Evolutionary conservation across 1,140 invertebrate species (phyloP).

Genomic region (Harlomillsia oculata): DNA sequence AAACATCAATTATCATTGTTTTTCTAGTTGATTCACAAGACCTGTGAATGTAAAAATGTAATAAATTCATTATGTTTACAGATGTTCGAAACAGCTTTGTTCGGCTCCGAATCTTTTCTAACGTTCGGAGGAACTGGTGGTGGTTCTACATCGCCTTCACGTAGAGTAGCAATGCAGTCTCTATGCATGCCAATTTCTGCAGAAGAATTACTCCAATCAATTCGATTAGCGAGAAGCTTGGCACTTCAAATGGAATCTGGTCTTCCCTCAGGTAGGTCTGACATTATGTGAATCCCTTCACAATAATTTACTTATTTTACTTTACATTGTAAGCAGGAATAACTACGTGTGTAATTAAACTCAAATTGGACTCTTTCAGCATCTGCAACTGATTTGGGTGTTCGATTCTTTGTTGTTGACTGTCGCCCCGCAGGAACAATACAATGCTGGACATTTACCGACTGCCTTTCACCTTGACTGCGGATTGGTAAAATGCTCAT

Average conservation of each 20-base stretch:
- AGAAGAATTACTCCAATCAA: slow-evolving; percentile 57
- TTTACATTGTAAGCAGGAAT: neutral
- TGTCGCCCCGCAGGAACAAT: slow-evolving; percentile 92
- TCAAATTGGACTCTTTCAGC: neutral
- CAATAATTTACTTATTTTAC: neutral
- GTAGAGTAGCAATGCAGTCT: slow-evolving; percentile 51
- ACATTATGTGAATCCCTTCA: neutral
- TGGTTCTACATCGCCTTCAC: slow-evolving; percentile 39
- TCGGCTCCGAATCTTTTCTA: slow-evolving; percentile 45
- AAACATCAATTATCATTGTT: too few species aligned
- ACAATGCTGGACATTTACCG: slow-evolving; percentile 89
- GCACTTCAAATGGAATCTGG: slow-evolving; percentile 26
- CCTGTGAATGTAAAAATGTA: too few species aligned
- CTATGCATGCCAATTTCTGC: slow-evolving; percentile 89
- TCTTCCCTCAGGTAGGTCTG: slow-evolving; percentile 14
- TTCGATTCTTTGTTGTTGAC: slow-evolving; percentile 93
- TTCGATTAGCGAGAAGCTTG: slow-evolving; percentile 27
- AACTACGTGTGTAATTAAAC: neutral
- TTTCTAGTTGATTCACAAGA: too few species aligned
- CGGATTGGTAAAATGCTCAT: slow-evolving; percentile 56
- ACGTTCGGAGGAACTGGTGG: slow-evolving; percentile 44
- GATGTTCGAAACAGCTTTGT: slow-evolving; percentile 37
- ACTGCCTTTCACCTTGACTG: slow-evolving; percentile 97
- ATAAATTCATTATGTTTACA: neutral
- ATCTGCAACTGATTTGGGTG: slow-evolving; percentile 35